Percentiles rank a stretch among this genome's conserved stretches.
Conservation (phyloP, 2,113 vertebrate genomes). For the Calidris pygmaea region DNA sequence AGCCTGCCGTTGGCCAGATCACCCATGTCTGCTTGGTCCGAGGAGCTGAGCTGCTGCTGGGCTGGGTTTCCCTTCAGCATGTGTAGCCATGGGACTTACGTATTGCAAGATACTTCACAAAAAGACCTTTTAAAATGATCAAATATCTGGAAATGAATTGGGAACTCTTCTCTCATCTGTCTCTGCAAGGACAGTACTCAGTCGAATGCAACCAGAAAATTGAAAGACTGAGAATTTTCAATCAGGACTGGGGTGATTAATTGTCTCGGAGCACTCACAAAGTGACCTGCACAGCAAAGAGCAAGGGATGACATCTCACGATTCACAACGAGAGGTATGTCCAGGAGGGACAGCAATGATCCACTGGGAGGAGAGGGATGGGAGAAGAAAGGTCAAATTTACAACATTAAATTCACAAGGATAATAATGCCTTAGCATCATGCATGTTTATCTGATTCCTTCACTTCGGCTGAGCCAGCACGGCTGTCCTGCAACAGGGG, state of each 20-base stretch:
- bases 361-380: neutral
- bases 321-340: neutral
- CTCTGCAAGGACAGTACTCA: neutral
- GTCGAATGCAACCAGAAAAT: neutral
- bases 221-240: conserved; percentile 17
- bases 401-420: neutral
- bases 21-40: neutral
- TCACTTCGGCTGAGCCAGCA: neutral
- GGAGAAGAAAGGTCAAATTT: neutral
- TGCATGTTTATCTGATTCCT: neutral
- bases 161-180: neutral
- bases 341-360: neutral
- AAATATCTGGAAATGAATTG: neutral
- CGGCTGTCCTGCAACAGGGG: neutral
- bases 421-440: neutral
- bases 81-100: neutral
- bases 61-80: neutral
- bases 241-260: conserved; percentile 9
- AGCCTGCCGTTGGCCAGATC: neutral
- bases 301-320: neutral
- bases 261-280: neutral
- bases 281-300: neutral
- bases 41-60: neutral
- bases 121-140: neutral
- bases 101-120: neutral